Evolutionary conservation across 1,140 invertebrate species (phyloP), one percentile per base, ranked within the genome.

Genomic region (Heliconius nattereri): DNA sequence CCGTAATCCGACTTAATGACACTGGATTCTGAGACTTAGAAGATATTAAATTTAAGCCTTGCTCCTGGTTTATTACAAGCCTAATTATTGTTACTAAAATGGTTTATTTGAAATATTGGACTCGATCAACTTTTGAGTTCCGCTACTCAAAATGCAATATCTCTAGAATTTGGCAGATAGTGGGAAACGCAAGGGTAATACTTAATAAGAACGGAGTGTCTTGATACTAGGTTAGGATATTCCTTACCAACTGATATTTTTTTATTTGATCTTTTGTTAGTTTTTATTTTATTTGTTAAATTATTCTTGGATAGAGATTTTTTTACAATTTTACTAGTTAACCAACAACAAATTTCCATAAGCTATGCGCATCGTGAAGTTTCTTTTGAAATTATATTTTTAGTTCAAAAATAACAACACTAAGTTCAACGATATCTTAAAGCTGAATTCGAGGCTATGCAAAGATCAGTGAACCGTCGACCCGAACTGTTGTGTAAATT

Each of bases 401-500:
- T 6, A 29, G 23, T 29, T 26, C 11, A 29, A 66, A 66, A 66
- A 6, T 66, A 16, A 66, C 26, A 66, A 66, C 9, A 29, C 5
- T 45, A 79, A 79, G 70, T 79, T 76, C 37, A 72, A 76, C 35
- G 37, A 71, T 73, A 82, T 74, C 73, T 81, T 29, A 45, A 78
- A 78, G 11, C 54, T 49, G 23, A 66, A 73, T 78, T 75, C 29
- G 71, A 57, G 75, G 37, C 72, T 75, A 73, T 71, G 40, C 79
- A 77, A 79, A 81, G 79, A 60, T 78, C 82, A 76, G 37, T 79
- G 76, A 81, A 73, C 79, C 71, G 71, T 52, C n/a, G 16, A 52
- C 75, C 75, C 60, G 49, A 73, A 71, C 74, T 78, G 73, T 83
- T 80, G 74, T 78, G 71, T 79, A 79, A 78, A 78, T 82, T 80